Evolutionary conservation across 2,113 vertebrate species (phyloP), one percentile per base, ranked within the genome.

Genomic region (Heliornis fulica): DNA sequence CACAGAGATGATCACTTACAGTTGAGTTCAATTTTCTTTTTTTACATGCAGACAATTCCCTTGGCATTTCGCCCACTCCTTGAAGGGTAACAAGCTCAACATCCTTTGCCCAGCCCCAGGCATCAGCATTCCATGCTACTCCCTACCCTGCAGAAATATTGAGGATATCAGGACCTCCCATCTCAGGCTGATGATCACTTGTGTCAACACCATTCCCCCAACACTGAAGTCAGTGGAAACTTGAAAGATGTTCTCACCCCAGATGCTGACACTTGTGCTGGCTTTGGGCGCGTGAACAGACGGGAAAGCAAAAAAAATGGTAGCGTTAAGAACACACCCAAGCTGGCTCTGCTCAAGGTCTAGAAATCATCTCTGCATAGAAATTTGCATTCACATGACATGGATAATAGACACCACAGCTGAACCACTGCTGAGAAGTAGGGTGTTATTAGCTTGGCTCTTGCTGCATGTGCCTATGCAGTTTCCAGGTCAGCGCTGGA

Each of bases 361-460:
- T 96, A 89, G 85, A 95, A 96, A 86, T 86, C 83, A 94, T 83
- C 94, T 77, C 94, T 86, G 85, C 85, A 90, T 1, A 88, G 66
- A 90, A 88, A 95, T 94, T 29, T 88, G 88, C 90, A 92, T 95
- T 88, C 95, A 95, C 63, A 64, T 94, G 92, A 93, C 79, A 88
- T 63, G 70, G 92, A 97, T 96, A 96, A 96, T 86, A 85, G 94
- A 91, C 1, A 2, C 82, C 7, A 40, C 88, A 96, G 94, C 92
- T 96, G 93, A 97, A 93, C 65, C 78, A 48, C 90, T 79, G 87
- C 92, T 88, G 86, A 80, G 82, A 94, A 95, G 88, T 40, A 88
- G 94, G 92, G 94, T 94, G 95, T 92, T 86, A 90, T 92, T 90
- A 95, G 88, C 85, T 88, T 90, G 92, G 92, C 95, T 90, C 75